Evolutionary conservation across 2,797 vertebrate species (phyloP).

Genomic region (Enteromius radiatus): DNA sequence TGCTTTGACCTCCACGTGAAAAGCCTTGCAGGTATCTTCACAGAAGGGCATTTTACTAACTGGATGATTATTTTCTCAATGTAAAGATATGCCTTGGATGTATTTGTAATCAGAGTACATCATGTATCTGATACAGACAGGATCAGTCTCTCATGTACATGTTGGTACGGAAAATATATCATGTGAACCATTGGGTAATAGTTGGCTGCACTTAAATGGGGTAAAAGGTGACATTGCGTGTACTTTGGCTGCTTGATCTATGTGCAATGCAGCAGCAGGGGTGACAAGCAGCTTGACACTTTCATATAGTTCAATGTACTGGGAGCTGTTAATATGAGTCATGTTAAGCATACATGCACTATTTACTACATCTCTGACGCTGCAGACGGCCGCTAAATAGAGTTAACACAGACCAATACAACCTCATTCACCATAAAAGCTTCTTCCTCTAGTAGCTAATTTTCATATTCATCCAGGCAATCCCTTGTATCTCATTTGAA

Average conservation of each 20-base stretch:
- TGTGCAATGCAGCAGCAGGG: not conserved
- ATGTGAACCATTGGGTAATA: not conserved
- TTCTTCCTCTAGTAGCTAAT: conserved; percentile 19
- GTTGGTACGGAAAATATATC: not conserved
- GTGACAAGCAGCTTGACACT: not conserved
- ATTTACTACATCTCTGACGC: not conserved
- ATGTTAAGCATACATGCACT: not conserved
- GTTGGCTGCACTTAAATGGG: not conserved
- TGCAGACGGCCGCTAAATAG: not conserved
- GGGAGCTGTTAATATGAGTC: not conserved
- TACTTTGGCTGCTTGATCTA: not conserved
- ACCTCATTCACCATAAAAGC: not conserved
- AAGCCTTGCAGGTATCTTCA: not conserved
- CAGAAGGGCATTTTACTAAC: not conserved
- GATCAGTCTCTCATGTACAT: conserved; percentile 4
- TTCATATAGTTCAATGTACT: conserved; percentile 2
- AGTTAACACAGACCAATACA: conserved; percentile 15
- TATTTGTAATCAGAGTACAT: not conserved
- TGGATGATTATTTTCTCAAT: not conserved
- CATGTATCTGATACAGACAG: not conserved
- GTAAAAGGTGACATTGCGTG: not conserved
- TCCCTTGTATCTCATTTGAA: conserved; percentile 30
- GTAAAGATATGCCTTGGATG: not conserved
- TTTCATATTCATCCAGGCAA: conserved; percentile 19
- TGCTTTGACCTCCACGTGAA: not conserved